These are phyloP conservation scores for Pteronura brasiliensis DNA, from an alignment of 2,113 vertebrate genomes.

Conservation along the genomic window DNA sequence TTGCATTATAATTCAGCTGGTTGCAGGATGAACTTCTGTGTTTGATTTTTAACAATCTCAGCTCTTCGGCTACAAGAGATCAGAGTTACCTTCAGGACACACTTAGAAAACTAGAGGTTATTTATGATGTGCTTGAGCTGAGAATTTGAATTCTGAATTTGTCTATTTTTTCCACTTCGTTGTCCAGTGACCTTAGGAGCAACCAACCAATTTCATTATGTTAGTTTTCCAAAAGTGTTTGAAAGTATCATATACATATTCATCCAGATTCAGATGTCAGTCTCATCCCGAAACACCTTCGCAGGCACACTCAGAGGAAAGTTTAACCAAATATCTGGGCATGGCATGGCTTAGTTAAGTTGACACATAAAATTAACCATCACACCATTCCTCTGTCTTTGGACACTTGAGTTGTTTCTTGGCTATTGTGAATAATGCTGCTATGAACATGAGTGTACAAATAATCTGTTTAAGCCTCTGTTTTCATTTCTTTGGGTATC, in stretches of 20 bases:
- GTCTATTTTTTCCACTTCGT: neutral
- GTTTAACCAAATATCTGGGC: neutral
- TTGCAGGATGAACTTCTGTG: neutral
- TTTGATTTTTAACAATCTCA: neutral
- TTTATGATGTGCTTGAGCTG: neutral
- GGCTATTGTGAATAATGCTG: neutral
- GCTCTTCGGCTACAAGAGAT: neutral
- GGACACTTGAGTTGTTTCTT: neutral
- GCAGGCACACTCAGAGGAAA: neutral
- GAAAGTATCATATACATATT: neutral
- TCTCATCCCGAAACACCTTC: neutral
- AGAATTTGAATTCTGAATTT: neutral
- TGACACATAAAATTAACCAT: neutral
- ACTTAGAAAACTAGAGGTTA: neutral
- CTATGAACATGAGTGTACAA: neutral
- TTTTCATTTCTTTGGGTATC: neutral
- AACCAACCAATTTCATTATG: neutral
- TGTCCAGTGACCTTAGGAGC: neutral
- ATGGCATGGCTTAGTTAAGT: neutral
- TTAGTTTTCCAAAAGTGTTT: neutral
- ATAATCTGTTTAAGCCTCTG: neutral
- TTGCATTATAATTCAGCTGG: neutral
- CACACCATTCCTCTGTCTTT: neutral
- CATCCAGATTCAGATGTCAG: neutral
- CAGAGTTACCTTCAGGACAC: neutral